Evolutionary conservation across 1,140 invertebrate species (phyloP), one percentile per base, ranked within the genome.

Genomic region (Saccostrea echinata): DNA sequence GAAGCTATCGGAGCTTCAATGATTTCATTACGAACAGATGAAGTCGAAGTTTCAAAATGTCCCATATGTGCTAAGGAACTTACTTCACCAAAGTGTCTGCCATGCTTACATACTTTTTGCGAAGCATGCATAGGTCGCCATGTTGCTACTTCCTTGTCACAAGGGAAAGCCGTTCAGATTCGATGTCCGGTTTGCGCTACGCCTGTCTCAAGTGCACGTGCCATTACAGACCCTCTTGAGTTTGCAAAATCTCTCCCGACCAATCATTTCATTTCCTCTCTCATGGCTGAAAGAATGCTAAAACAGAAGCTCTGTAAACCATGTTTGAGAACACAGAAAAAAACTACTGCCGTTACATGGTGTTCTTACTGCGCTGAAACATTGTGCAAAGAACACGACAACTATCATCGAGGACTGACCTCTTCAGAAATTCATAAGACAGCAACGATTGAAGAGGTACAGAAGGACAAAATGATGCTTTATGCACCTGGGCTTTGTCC

Each of bases 301-400:
- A 84, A 88, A 61, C 51, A 33, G 18, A 84, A 85, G 51, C 84
- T 80, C 13, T 88, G 87, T 57, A 88, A 88, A 51, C 87, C 87
- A 27, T 88, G 87, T 51, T 68, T 35, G 9, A 88, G 71, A 68
- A 27, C 68, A n/a, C 24, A 51, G 6, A 88, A 88, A 27, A 84
- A 30, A 12, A 80, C 87, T 18, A 43, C 64, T 51, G 87, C 87
- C 1, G 71, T 84, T 9, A 57, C 87, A 0, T 88, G 87, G 87
- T 88, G 87, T 51, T 88, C 87, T 33, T 88, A 88, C 57, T 88
- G 87, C 27, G 87, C 87, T 3, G 87, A 88, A 53, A 80, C 87
- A 9, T 68, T 88, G 57, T 88, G 87, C 51, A 35, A 76, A 24
- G 87, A 88, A 81, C 87, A 88, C 57, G 68, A 84, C 35, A 18